Evolutionary conservation across 2,888 invertebrate species (phyloP).

Genomic region (Cheilosia vulpina): DNA sequence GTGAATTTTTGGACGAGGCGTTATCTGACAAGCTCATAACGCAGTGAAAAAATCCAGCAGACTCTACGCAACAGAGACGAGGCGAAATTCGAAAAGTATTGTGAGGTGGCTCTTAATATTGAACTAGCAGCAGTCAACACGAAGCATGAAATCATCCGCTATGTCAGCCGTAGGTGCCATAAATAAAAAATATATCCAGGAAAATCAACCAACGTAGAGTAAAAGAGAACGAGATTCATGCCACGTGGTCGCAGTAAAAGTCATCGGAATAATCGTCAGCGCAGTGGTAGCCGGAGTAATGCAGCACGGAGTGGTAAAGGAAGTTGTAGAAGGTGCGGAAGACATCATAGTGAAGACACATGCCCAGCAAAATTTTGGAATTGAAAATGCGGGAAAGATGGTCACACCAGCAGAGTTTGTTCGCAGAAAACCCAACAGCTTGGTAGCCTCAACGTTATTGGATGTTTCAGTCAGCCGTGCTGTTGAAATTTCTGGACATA

Average conservation of each 20-base stretch:
- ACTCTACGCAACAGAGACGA: conserved; percentile 17
- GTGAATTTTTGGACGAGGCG: conserved; percentile 25
- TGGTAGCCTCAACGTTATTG: conserved; percentile 18
- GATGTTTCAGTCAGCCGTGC: conserved; percentile 1
- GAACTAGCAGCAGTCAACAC: conserved; percentile 24
- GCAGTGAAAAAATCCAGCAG: conserved; percentile 48
- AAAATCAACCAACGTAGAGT: not conserved
- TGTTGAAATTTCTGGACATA: not conserved
- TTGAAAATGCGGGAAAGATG: conserved; percentile 13
- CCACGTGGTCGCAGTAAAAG: conserved; percentile 1
- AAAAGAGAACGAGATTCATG: not conserved
- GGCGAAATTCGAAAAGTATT: conserved; percentile 34
- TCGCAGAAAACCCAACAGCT: not conserved
- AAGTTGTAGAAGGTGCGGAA: not conserved
- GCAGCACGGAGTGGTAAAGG: not conserved
- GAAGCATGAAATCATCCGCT: conserved; percentile 25
- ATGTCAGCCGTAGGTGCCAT: conserved; percentile 16
- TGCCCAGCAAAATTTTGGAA: conserved; percentile 41
- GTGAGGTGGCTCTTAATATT: conserved; percentile 31
- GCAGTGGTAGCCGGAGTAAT: not conserved
- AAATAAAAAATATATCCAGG: conserved; percentile 7
- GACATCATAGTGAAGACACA: conserved; percentile 5
- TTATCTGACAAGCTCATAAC: conserved; percentile 39
- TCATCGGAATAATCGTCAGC: conserved; percentile 15
- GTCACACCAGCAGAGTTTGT: conserved; percentile 30